Conservation (phyloP, 2,888 invertebrate genomes). For the Cheilosia impressa region DNA sequence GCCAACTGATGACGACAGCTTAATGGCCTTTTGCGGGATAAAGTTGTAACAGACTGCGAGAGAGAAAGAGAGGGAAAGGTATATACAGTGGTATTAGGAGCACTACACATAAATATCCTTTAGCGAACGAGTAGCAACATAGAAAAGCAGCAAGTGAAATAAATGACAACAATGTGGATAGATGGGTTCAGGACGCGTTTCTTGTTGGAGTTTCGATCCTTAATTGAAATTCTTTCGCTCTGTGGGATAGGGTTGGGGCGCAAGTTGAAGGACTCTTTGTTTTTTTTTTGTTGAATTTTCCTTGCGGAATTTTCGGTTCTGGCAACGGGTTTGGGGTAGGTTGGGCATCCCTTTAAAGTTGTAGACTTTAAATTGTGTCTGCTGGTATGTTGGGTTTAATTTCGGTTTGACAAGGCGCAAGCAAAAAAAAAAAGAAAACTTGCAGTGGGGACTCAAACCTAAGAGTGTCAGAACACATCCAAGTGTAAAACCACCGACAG, state of each 20-base stretch:
- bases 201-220: constrained; percentile 44
- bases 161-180: constrained; percentile 57
- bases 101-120: constrained; percentile 54
- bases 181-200: constrained; percentile 52
- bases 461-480: too few species aligned
- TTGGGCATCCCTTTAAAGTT: neutral
- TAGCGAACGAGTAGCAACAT: constrained; percentile 8
- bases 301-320: neutral
- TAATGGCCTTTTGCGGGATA: constrained; percentile 28
- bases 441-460: too few species aligned
- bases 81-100: constrained; percentile 21
- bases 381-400: neutral
- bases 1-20: constrained; percentile 52
- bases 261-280: neutral
- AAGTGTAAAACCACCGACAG: too few species aligned
- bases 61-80: neutral
- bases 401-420: too few species aligned
- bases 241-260: neutral
- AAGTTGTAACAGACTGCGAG: neutral
- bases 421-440: too few species aligned
- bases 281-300: neutral
- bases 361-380: neutral
- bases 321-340: neutral
- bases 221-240: constrained; percentile 69
- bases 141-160: constrained; percentile 42